phyloP scores from a whole-genome alignment of 2,888 invertebrate genomes.

The Morinoia aosen region DNA sequence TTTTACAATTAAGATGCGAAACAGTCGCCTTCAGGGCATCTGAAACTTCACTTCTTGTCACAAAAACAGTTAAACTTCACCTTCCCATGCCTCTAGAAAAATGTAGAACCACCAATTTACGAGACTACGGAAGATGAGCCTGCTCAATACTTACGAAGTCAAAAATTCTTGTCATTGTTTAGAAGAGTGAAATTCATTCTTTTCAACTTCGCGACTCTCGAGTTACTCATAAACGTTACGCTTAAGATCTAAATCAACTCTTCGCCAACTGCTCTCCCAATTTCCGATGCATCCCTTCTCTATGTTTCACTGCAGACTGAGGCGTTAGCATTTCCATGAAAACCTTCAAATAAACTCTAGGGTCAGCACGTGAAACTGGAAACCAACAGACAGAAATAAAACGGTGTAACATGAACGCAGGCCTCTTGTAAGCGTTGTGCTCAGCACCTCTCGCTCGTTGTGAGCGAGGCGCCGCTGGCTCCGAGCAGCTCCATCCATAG shows the following conservation, averaged over 20 bases:
- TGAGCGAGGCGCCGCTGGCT: not conserved
- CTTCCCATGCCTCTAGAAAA: too few species aligned
- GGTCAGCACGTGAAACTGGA: not conserved
- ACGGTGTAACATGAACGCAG: too few species aligned
- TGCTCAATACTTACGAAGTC: not conserved
- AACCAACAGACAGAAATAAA: not conserved
- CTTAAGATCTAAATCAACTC: not conserved
- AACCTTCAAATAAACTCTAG: not conserved
- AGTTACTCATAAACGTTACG: too few species aligned
- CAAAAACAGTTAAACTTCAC: too few species aligned
- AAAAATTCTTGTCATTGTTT: not conserved
- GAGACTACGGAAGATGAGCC: not conserved
- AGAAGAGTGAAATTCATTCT: not conserved
- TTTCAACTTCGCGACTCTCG: not conserved
- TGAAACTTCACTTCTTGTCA: too few species aligned
- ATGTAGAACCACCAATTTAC: not conserved
- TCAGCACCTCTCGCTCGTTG: not conserved
- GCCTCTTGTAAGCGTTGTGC: not conserved
- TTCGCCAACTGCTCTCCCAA: not conserved
- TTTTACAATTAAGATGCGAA: too few species aligned
- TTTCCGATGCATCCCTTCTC: not conserved
- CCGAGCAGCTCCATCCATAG: not conserved
- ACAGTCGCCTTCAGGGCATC: too few species aligned
- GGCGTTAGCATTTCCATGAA: too few species aligned
- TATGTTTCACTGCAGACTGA: not conserved